Evolutionary conservation across 2,113 vertebrate species (phyloP), one percentile per base, ranked within the genome.

Genomic region (Mustela nigripes): DNA sequence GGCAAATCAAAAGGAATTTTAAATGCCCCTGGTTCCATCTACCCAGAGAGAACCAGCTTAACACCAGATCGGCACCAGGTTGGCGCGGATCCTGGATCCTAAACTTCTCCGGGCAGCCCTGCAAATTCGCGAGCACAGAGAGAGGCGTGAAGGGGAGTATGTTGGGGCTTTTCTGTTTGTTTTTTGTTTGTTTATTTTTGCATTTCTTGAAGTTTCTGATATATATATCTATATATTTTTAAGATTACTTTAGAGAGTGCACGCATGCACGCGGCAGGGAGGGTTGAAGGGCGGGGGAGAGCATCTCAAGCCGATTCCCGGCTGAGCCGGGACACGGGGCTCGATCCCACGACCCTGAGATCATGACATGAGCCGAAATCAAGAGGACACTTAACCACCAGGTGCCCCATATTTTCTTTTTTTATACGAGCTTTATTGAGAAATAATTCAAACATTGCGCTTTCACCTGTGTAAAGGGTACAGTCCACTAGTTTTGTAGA

Each of bases 81-180:
- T 5, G 2, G 53, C 12, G 12, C 2, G 0, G 1, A 7, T 33
- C 8, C 63, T 85, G 73, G 15, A 22, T 5, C 21, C 60, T 48
- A 31, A 5, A 11, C 33, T 48, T 53, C 65, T 31, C 63, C 18
- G 11, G 62, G 67, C 39, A 11, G 2, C 76, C 67, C 67, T 18
- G 4, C 53, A 24, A 26, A n/a, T 36, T 9, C 58, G 0, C 6
- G 11, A 31, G 24, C 24, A 21, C 3, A 48, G 4, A 80, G 28
- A 18, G 42, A 86, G 60, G 8, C n/a, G 7, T 9, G 4, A 14
- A 65, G 62, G 76, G 36, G 3, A 78, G 28, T 14, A 7, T 21
- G 65, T 33, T 2, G 3, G 31, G 48, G 28, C 2, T 58, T 58
- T 22, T 53, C n/a, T 22, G 19, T 24, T 21, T 39, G 39, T 39